Percentiles rank a stretch among this genome's conserved stretches.
These are phyloP conservation scores for Achlya flavicornis DNA, from an alignment of 2,888 invertebrate genomes.

Conservation along the genomic window DNA sequence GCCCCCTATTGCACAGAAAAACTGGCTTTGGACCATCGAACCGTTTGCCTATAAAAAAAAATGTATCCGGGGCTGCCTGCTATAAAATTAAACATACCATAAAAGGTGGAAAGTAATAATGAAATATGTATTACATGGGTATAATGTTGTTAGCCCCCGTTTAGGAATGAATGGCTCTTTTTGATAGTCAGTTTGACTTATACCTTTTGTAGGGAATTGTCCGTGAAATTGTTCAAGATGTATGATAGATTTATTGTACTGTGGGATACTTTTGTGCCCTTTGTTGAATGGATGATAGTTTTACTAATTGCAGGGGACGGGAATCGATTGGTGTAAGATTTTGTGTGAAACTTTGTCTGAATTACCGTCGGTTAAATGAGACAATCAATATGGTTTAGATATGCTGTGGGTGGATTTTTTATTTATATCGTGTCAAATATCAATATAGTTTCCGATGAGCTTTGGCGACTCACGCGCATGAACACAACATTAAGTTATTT, in stretches of 20 bases:
- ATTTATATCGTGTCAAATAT: too few relatives aligned
- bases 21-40: conserved; percentile 59
- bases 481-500: too few relatives aligned
- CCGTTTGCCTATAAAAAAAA: conserved; percentile 54
- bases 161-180: conserved; percentile 68
- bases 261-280: conserved; percentile 42
- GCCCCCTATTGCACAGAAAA: conserved; percentile 71
- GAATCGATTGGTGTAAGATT: conserved; percentile 20
- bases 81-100: conserved; percentile 79
- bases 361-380: neutral
- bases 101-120: conserved; percentile 80
- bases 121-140: conserved; percentile 83
- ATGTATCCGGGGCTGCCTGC: conserved; percentile 69
- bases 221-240: conserved; percentile 78
- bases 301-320: conserved; percentile 67
- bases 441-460: too few relatives aligned
- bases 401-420: too few relatives aligned
- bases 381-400: too few relatives aligned
- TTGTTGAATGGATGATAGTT: conserved; percentile 53
- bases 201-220: conserved; percentile 73
- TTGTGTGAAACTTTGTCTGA: neutral
- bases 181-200: conserved; percentile 78
- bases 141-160: conserved; percentile 82
- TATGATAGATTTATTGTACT: conserved; percentile 63
- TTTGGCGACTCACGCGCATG: too few relatives aligned